Evolutionary conservation across 2,888 invertebrate species (phyloP).

Genomic region (Oscheius sp.): DNA sequence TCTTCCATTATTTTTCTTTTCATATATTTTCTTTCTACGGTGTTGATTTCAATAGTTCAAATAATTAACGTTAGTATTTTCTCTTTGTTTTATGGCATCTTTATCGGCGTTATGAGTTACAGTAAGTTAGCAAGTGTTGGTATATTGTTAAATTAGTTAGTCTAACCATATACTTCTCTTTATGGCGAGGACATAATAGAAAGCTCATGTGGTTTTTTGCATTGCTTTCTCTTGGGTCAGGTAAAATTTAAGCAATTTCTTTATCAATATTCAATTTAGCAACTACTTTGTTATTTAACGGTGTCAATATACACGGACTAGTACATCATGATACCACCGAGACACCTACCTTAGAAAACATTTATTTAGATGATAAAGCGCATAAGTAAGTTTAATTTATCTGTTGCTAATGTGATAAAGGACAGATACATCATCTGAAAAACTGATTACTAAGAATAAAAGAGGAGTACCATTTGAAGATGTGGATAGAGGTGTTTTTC

Average conservation of each 20-base stretch:
- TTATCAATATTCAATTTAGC: too few species aligned
- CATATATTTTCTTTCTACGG: neutral
- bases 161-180: conserved; percentile 42
- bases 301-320: neutral
- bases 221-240: conserved; percentile 41
- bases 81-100: neutral
- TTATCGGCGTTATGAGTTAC: conserved; percentile 5
- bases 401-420: conserved; percentile 34
- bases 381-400: neutral
- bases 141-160: conserved; percentile 34
- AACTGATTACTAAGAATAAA: conserved; percentile 39
- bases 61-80: neutral
- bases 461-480: neutral
- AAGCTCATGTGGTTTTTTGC: conserved; percentile 40
- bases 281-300: neutral
- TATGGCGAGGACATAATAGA: conserved; percentile 48
- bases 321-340: neutral
- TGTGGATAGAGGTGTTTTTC: too few species aligned
- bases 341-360: neutral
- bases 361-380: neutral
- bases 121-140: neutral
- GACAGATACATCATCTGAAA: conserved; percentile 51
- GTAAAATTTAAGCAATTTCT: neutral
- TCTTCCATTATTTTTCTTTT: conserved; percentile 3
- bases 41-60: neutral